These are phyloP conservation scores for Scaptomyza tumidula DNA, from an alignment of 2,888 invertebrate genomes.

Conservation along the genomic window DNA sequence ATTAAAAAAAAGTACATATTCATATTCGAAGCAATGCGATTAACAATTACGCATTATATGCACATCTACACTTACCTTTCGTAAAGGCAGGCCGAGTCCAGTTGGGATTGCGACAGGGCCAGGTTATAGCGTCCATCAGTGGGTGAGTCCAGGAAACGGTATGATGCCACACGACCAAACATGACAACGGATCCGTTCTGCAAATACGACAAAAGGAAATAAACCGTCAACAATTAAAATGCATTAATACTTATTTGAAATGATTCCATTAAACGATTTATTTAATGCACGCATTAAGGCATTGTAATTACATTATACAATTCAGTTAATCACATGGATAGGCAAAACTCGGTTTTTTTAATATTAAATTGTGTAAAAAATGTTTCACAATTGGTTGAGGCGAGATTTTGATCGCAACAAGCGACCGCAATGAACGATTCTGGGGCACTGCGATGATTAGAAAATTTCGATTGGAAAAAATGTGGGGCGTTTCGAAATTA, in stretches of 20 bases:
- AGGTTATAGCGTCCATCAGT: conserved; percentile 92
- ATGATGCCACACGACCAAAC: conserved; percentile 94
- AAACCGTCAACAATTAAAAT: background rate
- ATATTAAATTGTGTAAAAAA: conserved; percentile 30
- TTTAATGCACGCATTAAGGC: conserved; percentile 30
- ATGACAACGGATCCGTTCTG: conserved; percentile 93
- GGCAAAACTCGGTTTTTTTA: background rate
- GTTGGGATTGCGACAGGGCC: conserved; percentile 90
- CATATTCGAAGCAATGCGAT: background rate
- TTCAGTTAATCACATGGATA: background rate
- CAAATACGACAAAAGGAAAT: conserved; percentile 7
- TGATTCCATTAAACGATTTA: conserved; percentile 29
- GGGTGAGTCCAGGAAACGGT: conserved; percentile 93
- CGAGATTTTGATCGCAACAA: conserved; percentile 13
- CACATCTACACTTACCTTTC: conserved; percentile 88
- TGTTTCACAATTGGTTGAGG: conserved; percentile 5
- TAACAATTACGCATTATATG: background rate
- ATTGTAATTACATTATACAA: conserved; percentile 21
- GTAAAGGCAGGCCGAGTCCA: conserved; percentile 91
- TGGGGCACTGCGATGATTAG: conserved; percentile 51
- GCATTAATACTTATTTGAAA: background rate
- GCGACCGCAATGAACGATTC: conserved; percentile 43
- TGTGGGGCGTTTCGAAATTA: conserved; percentile 72
- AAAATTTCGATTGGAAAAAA: conserved; percentile 39
- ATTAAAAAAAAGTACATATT: background rate